Evolutionary conservation across 2,888 invertebrate species (phyloP).

Genomic region (Drosophila meridionalis): DNA sequence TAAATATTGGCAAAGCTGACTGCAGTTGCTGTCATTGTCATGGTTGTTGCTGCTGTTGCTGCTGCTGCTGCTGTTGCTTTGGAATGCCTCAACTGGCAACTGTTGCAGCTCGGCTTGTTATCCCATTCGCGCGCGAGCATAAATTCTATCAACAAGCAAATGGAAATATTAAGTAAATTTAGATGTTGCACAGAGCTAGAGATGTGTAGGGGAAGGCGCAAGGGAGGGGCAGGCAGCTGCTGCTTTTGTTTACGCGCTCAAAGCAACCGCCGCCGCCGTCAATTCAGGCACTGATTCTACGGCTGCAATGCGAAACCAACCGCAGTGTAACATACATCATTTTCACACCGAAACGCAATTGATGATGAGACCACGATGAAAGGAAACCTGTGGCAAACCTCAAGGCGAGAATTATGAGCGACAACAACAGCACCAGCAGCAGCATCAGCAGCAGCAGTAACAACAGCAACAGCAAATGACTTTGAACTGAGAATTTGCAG

Average conservation of each 20-base stretch:
- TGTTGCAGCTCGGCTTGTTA: constrained; percentile 37
- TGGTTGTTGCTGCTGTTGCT: constrained; percentile 22
- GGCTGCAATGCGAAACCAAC: constrained; percentile 71
- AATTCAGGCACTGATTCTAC: constrained; percentile 20
- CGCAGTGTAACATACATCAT: constrained; percentile 79
- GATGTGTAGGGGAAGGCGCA: background rate
- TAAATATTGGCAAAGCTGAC: constrained; percentile 74
- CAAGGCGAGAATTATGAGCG: constrained; percentile 79
- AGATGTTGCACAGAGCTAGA: constrained; percentile 51
- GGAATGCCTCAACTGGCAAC: constrained; percentile 34
- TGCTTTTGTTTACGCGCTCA: constrained; percentile 60
- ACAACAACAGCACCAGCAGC: constrained; percentile 54
- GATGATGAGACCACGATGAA: constrained; percentile 62
- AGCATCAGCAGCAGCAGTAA: constrained; percentile 20
- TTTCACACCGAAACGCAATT: constrained; percentile 77
- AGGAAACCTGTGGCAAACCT: constrained; percentile 75
- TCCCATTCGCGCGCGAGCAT: constrained; percentile 51
- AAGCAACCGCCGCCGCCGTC: constrained; percentile 66
- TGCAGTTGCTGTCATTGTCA: constrained; percentile 41
- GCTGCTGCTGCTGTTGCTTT: constrained; percentile 10
- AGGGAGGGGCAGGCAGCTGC: background rate
- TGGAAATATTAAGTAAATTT: constrained; percentile 79
- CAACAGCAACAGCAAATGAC: constrained; percentile 59
- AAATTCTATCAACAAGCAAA: constrained; percentile 75
- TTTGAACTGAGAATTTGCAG: constrained; percentile 78